Percentiles rank a stretch among this genome's conserved stretches.
These are phyloP conservation scores for Gandaritis pyraliata DNA, from an alignment of 2,888 invertebrate genomes.

Conservation along the genomic window DNA sequence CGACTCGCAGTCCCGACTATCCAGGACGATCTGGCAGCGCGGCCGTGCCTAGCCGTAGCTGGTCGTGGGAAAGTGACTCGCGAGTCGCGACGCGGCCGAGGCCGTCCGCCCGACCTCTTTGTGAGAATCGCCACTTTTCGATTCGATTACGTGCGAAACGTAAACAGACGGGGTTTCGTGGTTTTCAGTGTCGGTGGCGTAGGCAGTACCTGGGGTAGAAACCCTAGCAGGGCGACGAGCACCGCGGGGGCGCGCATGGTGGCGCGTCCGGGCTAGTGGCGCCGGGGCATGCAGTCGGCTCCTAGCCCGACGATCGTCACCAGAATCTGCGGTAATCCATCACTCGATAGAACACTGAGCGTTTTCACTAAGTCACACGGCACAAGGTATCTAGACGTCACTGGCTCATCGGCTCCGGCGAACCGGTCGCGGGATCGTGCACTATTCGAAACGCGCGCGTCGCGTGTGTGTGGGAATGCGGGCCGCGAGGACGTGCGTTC, in stretches of 20 bases:
- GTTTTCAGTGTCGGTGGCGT: constrained; percentile 68
- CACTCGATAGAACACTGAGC: constrained; percentile 79
- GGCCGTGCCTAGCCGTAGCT: constrained; percentile 41
- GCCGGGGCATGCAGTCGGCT: constrained; percentile 79
- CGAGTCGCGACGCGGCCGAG: constrained; percentile 64
- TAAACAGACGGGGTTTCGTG: constrained; percentile 75
- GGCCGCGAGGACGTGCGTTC: constrained; percentile 69
- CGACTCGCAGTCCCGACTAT: constrained; percentile 69
- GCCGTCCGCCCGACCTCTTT: constrained; percentile 54
- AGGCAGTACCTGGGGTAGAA: constrained; percentile 81
- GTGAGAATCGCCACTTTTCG: constrained; percentile 55
- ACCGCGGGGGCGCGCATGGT: constrained; percentile 83
- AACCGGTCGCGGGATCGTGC: constrained; percentile 79
- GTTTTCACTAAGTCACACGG: constrained; percentile 82
- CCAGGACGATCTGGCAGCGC: constrained; percentile 70
- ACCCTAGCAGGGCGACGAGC: constrained; percentile 83
- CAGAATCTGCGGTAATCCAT: constrained; percentile 81
- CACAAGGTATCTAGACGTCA: constrained; percentile 78
- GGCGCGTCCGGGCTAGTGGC: constrained; percentile 81
- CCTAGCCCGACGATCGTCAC: constrained; percentile 72
- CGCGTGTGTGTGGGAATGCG: constrained; percentile 68
- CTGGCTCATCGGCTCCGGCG: constrained; percentile 76
- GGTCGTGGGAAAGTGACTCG: constrained; percentile 80
- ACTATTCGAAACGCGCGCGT: constrained; percentile 83
- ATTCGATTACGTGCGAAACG: constrained; percentile 57